phyloP scores from a whole-genome alignment of 2,797 vertebrate species.

The Micropoecilia bifurca region DNA sequence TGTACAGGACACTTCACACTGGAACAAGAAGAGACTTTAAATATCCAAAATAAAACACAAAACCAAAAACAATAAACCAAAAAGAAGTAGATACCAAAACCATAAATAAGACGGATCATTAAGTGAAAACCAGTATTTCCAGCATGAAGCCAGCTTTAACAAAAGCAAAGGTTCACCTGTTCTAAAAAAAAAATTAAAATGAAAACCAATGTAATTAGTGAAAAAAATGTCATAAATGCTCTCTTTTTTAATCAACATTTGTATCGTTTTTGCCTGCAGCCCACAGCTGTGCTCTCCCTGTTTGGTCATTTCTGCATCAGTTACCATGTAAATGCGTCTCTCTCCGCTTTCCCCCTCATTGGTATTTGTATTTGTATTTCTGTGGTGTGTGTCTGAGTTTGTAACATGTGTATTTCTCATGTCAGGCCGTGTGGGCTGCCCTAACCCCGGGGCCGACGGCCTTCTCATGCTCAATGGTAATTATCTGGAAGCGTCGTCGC shows the following conservation, averaged over 20 bases:
- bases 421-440: constrained; percentile 94
- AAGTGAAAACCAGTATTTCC: not conserved
- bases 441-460: constrained; percentile 94
- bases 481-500: constrained; percentile 73
- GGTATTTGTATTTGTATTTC: constrained; percentile 38
- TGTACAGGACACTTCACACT: too few relatives aligned
- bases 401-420: constrained; percentile 59
- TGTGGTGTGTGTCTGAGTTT: constrained; percentile 37
- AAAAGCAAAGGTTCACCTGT: not conserved
- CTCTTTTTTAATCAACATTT: not conserved
- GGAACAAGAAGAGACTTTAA: too few relatives aligned
- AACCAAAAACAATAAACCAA: too few relatives aligned
- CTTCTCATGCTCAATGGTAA: constrained; percentile 99
- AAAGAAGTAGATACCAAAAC: too few relatives aligned
- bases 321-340: constrained; percentile 39
- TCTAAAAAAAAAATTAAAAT: not conserved
- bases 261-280: not conserved
- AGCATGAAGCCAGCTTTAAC: not conserved
- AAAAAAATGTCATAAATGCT: not conserved
- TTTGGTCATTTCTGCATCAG: constrained; percentile 13
- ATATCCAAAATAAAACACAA: too few relatives aligned
- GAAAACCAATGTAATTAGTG: not conserved
- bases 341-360: constrained; percentile 64
- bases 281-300: not conserved
- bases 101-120: too few relatives aligned